These are phyloP conservation scores for Calliopsis andreniformis DNA, from an alignment of 1,140 invertebrate species.

Conservation along the genomic window DNA sequence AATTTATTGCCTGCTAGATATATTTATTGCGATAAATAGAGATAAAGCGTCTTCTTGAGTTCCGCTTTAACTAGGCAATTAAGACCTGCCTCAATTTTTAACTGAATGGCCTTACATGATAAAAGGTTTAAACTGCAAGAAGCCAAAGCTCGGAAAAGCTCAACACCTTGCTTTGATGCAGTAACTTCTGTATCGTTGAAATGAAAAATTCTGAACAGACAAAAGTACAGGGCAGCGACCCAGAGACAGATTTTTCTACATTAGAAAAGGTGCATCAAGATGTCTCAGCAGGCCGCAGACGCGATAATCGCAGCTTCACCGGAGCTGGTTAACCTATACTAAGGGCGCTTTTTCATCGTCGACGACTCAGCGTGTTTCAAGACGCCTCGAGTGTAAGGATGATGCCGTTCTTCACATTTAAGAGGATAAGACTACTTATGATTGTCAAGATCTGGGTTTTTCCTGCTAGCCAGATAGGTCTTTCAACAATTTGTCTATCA, in stretches of 20 bases:
- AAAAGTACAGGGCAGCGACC: background rate
- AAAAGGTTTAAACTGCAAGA: too few species aligned
- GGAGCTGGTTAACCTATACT: constrained; percentile 28
- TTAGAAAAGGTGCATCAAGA: constrained; percentile 29
- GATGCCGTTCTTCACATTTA: constrained; percentile 62
- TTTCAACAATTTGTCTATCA: background rate
- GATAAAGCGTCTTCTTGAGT: too few species aligned
- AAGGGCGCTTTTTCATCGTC: constrained; percentile 58
- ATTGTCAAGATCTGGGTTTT: constrained; percentile 49
- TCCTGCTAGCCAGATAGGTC: background rate
- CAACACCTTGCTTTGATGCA: constrained; percentile 22
- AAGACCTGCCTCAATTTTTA: too few species aligned
- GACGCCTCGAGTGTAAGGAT: constrained; percentile 49
- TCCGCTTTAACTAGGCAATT: too few species aligned
- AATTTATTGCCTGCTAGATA: too few species aligned
- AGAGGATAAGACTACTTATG: constrained; percentile 64
- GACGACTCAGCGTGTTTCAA: constrained; percentile 63
- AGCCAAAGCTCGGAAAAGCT: too few species aligned
- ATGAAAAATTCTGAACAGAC: background rate
- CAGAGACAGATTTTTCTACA: constrained; percentile 19
- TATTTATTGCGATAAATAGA: too few species aligned
- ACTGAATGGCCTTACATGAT: too few species aligned
- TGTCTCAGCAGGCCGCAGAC: constrained; percentile 18
- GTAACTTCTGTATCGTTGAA: constrained; percentile 1
- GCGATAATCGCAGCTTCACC: constrained; percentile 42